phyloP scores from a whole-genome alignment of 2,797 vertebrate species.

The Lepidocolaptes lacrymiger region DNA sequence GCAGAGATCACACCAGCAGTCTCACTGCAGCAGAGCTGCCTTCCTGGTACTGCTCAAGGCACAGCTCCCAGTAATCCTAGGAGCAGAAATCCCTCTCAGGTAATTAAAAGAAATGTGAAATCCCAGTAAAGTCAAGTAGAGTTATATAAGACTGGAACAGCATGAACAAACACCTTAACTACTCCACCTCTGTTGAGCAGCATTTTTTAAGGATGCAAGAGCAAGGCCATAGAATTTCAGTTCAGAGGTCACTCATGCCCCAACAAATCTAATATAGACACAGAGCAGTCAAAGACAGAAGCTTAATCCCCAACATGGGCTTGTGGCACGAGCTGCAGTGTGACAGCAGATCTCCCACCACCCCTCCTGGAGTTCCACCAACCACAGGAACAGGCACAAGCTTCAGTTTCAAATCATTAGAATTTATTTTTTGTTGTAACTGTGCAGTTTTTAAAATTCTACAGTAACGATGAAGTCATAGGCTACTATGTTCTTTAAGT shows the following conservation, averaged over 20 bases:
- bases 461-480: slow-evolving; percentile 34
- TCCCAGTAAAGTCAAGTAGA: not conserved
- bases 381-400: not conserved
- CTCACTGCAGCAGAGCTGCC: not conserved
- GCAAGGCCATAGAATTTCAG: not conserved
- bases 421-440: slow-evolving; percentile 65
- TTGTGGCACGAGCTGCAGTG: fast-evolving
- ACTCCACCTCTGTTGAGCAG: not conserved
- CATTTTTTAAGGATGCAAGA: not conserved
- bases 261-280: not conserved
- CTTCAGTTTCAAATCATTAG: not conserved
- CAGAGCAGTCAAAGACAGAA: not conserved
- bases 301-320: fast-evolving
- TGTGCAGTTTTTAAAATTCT: slow-evolving; percentile 60
- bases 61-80: not conserved
- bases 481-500: slow-evolving; percentile 15
- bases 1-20: not conserved
- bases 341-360: not conserved
- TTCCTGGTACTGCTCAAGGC: not conserved
- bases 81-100: not conserved
- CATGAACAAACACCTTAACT: not conserved
- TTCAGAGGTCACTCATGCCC: not conserved
- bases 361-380: not conserved
- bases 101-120: slow-evolving; percentile 23
- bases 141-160: not conserved